Evolutionary conservation across 2,888 invertebrate genomes (phyloP), one percentile per base, ranked within the genome.

Genomic region (Furcula furcula): DNA sequence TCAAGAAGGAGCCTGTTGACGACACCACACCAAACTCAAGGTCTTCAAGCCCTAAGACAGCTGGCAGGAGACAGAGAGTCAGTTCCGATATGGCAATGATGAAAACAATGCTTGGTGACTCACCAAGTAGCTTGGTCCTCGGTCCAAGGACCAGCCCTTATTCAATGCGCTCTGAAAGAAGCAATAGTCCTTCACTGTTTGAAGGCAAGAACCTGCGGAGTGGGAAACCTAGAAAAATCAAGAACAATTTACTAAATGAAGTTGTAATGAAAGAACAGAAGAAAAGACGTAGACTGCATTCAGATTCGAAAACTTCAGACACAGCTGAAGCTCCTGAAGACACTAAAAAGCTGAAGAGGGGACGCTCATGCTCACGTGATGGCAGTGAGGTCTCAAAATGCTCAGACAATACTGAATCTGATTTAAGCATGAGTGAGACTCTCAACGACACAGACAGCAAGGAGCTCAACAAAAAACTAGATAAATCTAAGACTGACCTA

Each of bases 221-320:
- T 67, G 93, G 93, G 0, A 93, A 93, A 64, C 90, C 92, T 27
- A 87, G 93, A 35, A 92, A 92, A 73, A 76, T 91, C 6, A 91
- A 91, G 60, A 90, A 81, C 51, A 79, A 87, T 51, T 77, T 90
- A 28, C 65, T 92, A 21, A 85, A 90, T 58, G 91, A 91, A 51
- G 91, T 91, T 41, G 81, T 92, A n/a, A 78, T 83, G 58, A 88
- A 88, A 43, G 91, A 91, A 53, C 82, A 83, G 45, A 90, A 90
- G 57, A 89, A 90, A 55, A 81, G 91, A 47, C 82, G 90, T 52
- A 75, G 87, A 52, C 69, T 91, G 36, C 69, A 91, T 31, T 91
- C 91, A 43, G 91, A 92, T 47, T 91, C 92, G 40, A 87, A 87
- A 58, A 57, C 68, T 46, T 65, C 76, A 40, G 86, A 86, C 34